Conservation (phyloP, 2,888 invertebrate genomes). For the Ochropleura leucogaster region DNA sequence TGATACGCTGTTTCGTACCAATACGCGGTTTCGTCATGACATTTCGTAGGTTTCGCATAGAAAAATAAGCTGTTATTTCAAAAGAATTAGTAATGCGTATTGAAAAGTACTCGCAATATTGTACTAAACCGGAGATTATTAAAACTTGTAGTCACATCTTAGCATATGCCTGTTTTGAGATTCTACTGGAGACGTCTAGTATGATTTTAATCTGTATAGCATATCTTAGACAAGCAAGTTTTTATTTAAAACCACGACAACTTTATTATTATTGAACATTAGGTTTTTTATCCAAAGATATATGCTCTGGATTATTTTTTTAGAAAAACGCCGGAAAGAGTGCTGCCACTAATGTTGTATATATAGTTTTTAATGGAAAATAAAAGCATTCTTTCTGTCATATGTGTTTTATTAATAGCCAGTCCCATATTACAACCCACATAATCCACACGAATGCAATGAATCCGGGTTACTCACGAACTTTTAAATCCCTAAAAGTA, state of each 20-base stretch:
- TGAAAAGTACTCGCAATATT: conserved; percentile 30
- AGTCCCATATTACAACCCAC: not conserved
- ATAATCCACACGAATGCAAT: too few species aligned
- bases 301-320: conserved; percentile 81
- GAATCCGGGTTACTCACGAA: too few species aligned
- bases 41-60: conserved; percentile 7
- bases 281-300: conserved; percentile 80
- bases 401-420: conserved; percentile 51
- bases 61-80: not conserved
- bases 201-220: conserved; percentile 35
- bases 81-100: conserved; percentile 23
- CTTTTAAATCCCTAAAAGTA: too few species aligned
- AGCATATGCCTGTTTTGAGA: conserved; percentile 19
- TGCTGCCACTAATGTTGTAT: conserved; percentile 75
- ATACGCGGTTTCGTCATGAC: not conserved
- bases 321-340: conserved; percentile 72
- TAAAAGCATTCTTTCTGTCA: conserved; percentile 80
- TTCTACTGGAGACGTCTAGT: conserved; percentile 17
- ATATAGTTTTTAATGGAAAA: conserved; percentile 77
- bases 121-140: conserved; percentile 17
- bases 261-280: conserved; percentile 61
- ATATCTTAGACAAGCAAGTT: conserved; percentile 44
- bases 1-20: not conserved
- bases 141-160: conserved; percentile 25
- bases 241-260: conserved; percentile 57